Evolutionary conservation across 2,113 vertebrate species (phyloP).

Genomic region (Psammodynastes pulverulentus): DNA sequence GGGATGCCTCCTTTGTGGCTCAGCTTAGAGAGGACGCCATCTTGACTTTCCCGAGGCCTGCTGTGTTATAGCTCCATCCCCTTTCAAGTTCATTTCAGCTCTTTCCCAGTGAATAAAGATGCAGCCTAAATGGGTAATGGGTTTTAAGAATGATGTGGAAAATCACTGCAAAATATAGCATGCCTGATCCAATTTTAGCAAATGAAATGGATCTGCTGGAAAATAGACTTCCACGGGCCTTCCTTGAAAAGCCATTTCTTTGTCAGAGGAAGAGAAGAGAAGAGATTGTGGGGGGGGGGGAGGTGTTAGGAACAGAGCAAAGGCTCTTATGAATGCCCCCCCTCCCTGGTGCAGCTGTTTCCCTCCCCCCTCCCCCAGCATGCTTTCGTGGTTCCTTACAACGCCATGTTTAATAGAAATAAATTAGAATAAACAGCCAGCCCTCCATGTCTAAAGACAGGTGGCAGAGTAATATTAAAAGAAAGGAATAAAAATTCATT

Average conservation of each 20-base stretch:
- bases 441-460: constrained; percentile 65
- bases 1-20: not conserved
- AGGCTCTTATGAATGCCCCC: constrained; percentile 6
- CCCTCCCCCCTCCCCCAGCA: constrained; percentile 16
- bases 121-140: not conserved
- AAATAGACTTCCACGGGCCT: constrained; percentile 44
- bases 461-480: constrained; percentile 71
- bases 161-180: constrained; percentile 59
- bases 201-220: constrained; percentile 56
- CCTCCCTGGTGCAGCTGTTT: not conserved
- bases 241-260: constrained; percentile 29
- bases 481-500: constrained; percentile 72
- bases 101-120: constrained; percentile 34
- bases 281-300: too few species aligned
- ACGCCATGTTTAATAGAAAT: constrained; percentile 62
- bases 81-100: constrained; percentile 41
- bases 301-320: not conserved
- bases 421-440: constrained; percentile 68
- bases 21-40: not conserved
- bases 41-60: not conserved
- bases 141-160: constrained; percentile 55
- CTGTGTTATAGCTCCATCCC: accelerated
- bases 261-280: not conserved
- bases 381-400: constrained; percentile 46
- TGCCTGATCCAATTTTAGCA: constrained; percentile 60